Evolutionary conservation across 2,797 vertebrate species (phyloP).

Genomic region (Rhabdophis nuchalis): DNA sequence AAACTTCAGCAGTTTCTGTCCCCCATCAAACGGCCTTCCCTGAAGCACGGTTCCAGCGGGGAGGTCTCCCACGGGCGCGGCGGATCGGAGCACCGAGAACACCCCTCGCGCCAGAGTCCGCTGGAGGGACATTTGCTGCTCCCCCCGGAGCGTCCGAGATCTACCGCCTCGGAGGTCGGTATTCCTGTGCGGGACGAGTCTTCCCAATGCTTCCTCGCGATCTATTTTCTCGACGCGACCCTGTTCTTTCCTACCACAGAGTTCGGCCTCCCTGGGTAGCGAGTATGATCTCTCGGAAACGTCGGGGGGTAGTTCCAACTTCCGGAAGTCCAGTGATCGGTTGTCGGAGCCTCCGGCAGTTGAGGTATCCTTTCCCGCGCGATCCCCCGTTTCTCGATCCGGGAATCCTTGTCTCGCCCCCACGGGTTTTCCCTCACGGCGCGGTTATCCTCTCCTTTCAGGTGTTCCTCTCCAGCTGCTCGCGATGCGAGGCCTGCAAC

Average conservation of each 20-base stretch:
- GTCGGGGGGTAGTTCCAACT: conserved; percentile 68
- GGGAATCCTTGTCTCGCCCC: not conserved
- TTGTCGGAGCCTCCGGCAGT: conserved; percentile 68
- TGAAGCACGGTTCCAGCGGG: conserved; percentile 11
- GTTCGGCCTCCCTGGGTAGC: conserved; percentile 85
- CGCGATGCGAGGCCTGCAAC: conserved; percentile 81
- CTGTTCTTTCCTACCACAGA: conserved; percentile 62
- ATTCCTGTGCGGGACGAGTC: no score
- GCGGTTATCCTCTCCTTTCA: conserved; percentile 44
- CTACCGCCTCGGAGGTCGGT: conserved; percentile 84
- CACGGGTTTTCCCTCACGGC: rapidly evolving
- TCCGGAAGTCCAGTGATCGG: conserved; percentile 77
- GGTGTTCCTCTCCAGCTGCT: conserved; percentile 90
- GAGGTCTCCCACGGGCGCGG: conserved; percentile 12
- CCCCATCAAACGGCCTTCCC: conserved; percentile 70
- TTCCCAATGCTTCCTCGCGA: not conserved
- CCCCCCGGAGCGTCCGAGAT: conserved; percentile 82
- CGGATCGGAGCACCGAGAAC: conserved; percentile 70
- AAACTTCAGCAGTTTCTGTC: conserved; percentile 90
- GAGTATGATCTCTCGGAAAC: conserved; percentile 82
- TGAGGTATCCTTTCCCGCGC: conserved; percentile 65
- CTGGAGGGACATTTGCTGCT: conserved; percentile 72
- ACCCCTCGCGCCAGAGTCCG: conserved; percentile 72
- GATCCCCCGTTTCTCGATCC: no score
- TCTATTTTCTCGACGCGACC: not conserved